Percentiles rank a stretch among this genome's conserved stretches.
Conservation (phyloP, 2,888 invertebrate genomes). For the Drosophila anomalata region DNA sequence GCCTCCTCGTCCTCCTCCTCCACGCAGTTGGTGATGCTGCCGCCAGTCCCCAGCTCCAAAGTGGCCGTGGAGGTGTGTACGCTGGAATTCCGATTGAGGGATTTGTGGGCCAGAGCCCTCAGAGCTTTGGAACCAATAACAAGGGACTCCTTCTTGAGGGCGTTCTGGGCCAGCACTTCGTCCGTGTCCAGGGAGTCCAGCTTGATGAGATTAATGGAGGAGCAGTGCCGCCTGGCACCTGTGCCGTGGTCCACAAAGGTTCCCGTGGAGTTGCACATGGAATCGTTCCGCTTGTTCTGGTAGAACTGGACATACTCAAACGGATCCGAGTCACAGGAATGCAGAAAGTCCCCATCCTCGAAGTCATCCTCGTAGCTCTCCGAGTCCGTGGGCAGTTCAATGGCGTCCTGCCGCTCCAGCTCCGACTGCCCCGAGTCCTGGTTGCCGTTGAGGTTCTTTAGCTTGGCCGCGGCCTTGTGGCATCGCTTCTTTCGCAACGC, state of each 20-base stretch:
- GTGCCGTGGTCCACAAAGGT: slow-evolving; percentile 85
- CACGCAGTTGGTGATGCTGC: slow-evolving; percentile 59
- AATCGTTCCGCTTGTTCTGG: slow-evolving; percentile 84
- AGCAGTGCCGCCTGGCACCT: slow-evolving; percentile 64
- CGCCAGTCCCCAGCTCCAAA: slow-evolving; percentile 80
- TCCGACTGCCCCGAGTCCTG: slow-evolving; percentile 75
- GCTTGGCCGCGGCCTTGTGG: slow-evolving; percentile 83
- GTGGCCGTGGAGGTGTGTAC: slow-evolving; percentile 85
- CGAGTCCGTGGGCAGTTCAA: slow-evolving; percentile 84
- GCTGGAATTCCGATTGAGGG: slow-evolving; percentile 77
- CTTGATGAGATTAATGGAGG: slow-evolving; percentile 81
- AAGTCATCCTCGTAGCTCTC: slow-evolving; percentile 84
- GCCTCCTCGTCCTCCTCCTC: slow-evolving; percentile 56
- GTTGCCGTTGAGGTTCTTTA: slow-evolving; percentile 81
- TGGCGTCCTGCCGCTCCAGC: slow-evolving; percentile 86
- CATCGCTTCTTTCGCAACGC: slow-evolving; percentile 84
- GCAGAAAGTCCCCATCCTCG: slow-evolving; percentile 65
- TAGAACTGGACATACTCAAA: slow-evolving; percentile 89
- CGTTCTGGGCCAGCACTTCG: slow-evolving; percentile 45
- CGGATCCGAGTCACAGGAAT: slow-evolving; percentile 86
- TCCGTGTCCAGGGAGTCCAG: slow-evolving; percentile 70
- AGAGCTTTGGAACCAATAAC: slow-evolving; percentile 82
- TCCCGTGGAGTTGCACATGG: slow-evolving; percentile 81
- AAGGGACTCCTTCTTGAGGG: slow-evolving; percentile 81
- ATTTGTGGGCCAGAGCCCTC: slow-evolving; percentile 77